Evolutionary conservation across 2,888 invertebrate species (phyloP).

Genomic region (Hirtodrosophila trivittata): DNA sequence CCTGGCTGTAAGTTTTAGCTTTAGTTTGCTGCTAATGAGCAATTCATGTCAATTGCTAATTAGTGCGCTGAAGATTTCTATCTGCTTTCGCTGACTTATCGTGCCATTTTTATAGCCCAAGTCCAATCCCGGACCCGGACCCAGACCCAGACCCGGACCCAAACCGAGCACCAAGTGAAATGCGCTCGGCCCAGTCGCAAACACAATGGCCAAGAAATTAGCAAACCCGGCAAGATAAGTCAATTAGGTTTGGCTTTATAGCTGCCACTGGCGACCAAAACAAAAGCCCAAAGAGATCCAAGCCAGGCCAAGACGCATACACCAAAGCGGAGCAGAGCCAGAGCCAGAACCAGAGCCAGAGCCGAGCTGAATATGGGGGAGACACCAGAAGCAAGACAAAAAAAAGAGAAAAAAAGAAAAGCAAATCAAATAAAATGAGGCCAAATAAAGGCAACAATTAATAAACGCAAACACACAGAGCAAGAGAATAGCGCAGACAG

Average conservation of each 20-base stretch:
- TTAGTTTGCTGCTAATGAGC: conserved; percentile 77
- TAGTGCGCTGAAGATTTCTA: conserved; percentile 76
- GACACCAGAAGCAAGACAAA: no score
- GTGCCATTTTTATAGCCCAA: conserved; percentile 72
- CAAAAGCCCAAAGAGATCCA: conserved; percentile 48
- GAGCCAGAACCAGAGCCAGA: no score
- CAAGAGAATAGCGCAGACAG: conserved; percentile 36
- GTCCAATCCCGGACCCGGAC: conserved; percentile 26
- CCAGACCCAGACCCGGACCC: background rate
- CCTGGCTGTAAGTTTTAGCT: conserved; percentile 59
- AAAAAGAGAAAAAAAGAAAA: conserved; percentile 48
- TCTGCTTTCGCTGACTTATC: conserved; percentile 63
- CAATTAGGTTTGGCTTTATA: conserved; percentile 81
- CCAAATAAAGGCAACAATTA: conserved; percentile 79
- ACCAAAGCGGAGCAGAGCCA: no score
- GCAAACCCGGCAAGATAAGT: conserved; percentile 78
- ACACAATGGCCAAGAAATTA: conserved; percentile 77
- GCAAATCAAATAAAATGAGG: conserved; percentile 79
- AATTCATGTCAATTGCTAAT: conserved; percentile 82
- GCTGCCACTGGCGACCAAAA: conserved; percentile 69
- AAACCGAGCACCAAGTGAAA: background rate
- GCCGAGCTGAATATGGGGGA: conserved; percentile 16
- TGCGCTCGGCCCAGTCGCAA: conserved; percentile 6
- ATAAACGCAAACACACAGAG: conserved; percentile 74
- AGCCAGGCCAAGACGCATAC: no score